Conservation (phyloP, 2,113 vertebrate genomes). For the Fukomys damarensis region DNA sequence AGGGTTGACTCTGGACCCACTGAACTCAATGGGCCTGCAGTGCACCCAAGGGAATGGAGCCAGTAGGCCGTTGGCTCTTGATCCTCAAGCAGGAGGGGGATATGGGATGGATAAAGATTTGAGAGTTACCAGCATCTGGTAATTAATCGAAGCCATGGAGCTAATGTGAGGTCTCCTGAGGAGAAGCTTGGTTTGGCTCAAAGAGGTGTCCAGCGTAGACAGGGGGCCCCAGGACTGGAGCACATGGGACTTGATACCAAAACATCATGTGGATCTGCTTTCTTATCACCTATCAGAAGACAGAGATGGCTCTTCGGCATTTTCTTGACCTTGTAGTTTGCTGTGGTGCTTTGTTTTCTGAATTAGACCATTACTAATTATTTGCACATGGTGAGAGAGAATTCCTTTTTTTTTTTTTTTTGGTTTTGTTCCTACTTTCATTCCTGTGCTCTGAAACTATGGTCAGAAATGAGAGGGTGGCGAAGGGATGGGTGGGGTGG, state of each 20-base stretch:
- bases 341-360: background rate
- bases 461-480: too few species aligned
- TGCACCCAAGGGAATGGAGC: background rate
- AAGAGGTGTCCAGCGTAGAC: background rate
- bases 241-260: background rate
- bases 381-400: slow-evolving; percentile 21
- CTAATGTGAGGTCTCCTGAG: background rate
- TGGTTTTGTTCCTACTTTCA: background rate
- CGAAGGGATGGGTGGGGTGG: background rate
- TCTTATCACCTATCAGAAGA: background rate
- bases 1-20: background rate
- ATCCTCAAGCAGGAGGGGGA: background rate
- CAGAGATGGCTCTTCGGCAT: background rate
- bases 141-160: background rate
- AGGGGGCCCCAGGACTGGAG: background rate
- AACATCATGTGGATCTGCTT: background rate
- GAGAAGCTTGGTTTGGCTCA: background rate
- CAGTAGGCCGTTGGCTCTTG: background rate
- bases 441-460: background rate
- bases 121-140: background rate
- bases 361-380: background rate
- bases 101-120: background rate
- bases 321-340: background rate
- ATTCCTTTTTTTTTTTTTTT: background rate
- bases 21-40: background rate